Conservation (phyloP, 2,888 invertebrate species). For the Cryptophagus acutangulus region DNA sequence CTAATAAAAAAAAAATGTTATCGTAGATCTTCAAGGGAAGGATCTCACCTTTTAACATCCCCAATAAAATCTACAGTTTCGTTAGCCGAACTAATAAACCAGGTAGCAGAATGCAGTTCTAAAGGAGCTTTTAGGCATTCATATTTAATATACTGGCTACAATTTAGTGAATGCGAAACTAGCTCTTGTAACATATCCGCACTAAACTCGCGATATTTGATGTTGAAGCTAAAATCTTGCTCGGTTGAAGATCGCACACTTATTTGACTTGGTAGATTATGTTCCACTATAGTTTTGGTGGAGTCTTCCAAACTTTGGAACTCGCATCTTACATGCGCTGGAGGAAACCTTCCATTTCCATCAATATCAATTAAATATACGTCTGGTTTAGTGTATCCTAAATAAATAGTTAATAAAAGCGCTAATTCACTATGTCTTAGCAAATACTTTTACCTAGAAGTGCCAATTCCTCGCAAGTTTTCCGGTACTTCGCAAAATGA, state of each 20-base stretch:
- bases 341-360: conserved; percentile 87
- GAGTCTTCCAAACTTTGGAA: conserved; percentile 82
- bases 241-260: conserved; percentile 77
- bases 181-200: conserved; percentile 88
- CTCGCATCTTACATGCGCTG: conserved; percentile 87
- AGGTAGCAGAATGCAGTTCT: conserved; percentile 80
- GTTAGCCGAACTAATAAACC: conserved; percentile 80
- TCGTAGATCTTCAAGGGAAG: background rate
- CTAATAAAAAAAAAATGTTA: conserved; percentile 40
- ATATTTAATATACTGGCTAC: conserved; percentile 84
- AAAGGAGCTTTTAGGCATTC: conserved; percentile 86
- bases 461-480: conserved; percentile 89
- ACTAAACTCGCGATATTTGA: conserved; percentile 83
- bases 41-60: conserved; percentile 66
- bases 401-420: conserved; percentile 14
- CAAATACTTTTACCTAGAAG: conserved; percentile 64
- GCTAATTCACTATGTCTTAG: no score
- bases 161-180: conserved; percentile 83
- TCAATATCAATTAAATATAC: conserved; percentile 92
- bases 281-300: conserved; percentile 85
- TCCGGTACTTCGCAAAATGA: conserved; percentile 86
- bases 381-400: conserved; percentile 78
- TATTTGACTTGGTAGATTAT: conserved; percentile 85
- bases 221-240: conserved; percentile 76
- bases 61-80: conserved; percentile 76